Evolutionary conservation across 2,888 invertebrate species (phyloP).

Genomic region (Eucera pruinosa): DNA sequence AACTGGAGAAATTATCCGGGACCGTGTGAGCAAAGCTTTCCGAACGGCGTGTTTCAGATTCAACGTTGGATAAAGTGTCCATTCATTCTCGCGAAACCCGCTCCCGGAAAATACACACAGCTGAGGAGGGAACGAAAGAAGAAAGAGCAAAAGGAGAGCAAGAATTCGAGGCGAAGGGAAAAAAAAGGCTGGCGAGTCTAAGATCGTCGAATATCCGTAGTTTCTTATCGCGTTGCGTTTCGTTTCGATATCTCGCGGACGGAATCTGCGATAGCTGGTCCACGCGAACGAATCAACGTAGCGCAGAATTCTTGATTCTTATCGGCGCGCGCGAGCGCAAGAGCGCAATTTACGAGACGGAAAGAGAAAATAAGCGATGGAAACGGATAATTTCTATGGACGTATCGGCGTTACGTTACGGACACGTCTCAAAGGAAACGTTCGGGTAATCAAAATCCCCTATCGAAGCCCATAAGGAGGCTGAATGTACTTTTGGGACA

Average conservation of each 20-base stretch:
- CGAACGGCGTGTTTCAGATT: constrained; percentile 77
- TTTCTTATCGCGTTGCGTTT: constrained; percentile 68
- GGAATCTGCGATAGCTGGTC: constrained; percentile 54
- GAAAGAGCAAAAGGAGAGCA: not conserved
- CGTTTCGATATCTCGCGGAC: constrained; percentile 65
- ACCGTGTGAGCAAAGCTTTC: constrained; percentile 70
- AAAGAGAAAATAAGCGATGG: constrained; percentile 52
- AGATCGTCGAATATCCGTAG: constrained; percentile 55
- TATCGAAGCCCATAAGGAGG: not conserved
- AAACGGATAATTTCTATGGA: constrained; percentile 65
- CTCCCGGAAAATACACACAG: constrained; percentile 68
- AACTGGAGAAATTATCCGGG: constrained; percentile 73
- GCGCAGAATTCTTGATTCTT: constrained; percentile 67
- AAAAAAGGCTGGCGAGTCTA: no score
- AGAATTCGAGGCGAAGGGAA: not conserved
- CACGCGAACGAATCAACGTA: constrained; percentile 51
- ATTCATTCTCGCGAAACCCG: constrained; percentile 76
- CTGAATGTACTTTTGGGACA: constrained; percentile 17
- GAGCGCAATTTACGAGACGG: constrained; percentile 70
- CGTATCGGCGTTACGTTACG: constrained; percentile 22
- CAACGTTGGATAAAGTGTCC: constrained; percentile 75
- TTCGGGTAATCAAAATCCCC: constrained; percentile 30
- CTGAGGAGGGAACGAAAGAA: not conserved
- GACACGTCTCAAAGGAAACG: constrained; percentile 16
- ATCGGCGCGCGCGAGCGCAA: constrained; percentile 64